Base-by-base conservation (phyloP, 2,797 vertebrate species). In the Calcarius lapponicus region DNA sequence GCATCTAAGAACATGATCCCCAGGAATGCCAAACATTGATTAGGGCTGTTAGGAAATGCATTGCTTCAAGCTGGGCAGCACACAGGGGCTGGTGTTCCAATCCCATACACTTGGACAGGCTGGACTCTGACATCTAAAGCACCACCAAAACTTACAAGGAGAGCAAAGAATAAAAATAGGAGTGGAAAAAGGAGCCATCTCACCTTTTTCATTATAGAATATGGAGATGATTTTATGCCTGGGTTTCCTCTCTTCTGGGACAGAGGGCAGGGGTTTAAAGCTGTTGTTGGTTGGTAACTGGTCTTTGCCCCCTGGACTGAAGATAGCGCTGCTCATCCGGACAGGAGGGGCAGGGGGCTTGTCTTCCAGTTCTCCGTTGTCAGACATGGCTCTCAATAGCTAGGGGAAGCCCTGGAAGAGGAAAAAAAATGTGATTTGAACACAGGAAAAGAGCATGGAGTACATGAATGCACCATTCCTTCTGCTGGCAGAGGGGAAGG, bases 141-240 rank as follows among this genome's bases (percentile, higher is more conserved):
- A 0, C 36, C 6, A 56, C 14, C n/a, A 81, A 45, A 88, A 43
- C 40, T 36, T 17, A 13, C 3, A 54, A n/a, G 36, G 73, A 69
- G 11, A 29, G 17, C 14, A 80, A 80, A 42, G 21, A 69, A 60
- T 11, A 31, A 17, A 34, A 54, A 19, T 0, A 71, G 17, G 29
- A 67, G n/a, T 21, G 36, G 29, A 31, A n/a, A 75, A 81, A 0
- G 43, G 19, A 65, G 76, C 20, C 29, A 76, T 53, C 88, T 97
- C 93, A 99, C 99, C 98, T 98, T 99, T 99, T 94, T 99, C 99
- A 67, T 98, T 96, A 29, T 98, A 98, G 94, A 99, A 99, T 90
- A 99, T 99, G 94, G 99, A 99, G 98, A 99, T 99, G 97, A 99
- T 99, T 98, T 99, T 99, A 95, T 98, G 98, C 86, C 99, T 98